Percentiles rank a stretch among this genome's conserved stretches.
phyloP scores from a whole-genome alignment of 2,113 vertebrate species.

The Aix galericulata region DNA sequence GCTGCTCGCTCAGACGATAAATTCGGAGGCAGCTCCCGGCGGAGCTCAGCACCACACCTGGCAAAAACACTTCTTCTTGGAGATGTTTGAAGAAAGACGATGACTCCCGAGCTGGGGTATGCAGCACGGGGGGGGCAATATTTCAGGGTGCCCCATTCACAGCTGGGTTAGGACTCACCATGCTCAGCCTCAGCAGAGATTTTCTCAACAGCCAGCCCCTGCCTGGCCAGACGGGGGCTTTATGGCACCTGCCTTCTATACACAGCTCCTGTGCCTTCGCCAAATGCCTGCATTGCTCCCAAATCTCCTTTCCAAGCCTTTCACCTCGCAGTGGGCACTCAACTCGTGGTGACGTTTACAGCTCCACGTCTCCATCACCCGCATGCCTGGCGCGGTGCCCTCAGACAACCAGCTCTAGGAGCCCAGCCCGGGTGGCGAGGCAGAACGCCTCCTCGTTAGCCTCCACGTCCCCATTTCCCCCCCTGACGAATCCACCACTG shows the following conservation, averaged over 20 bases:
- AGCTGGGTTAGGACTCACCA: not conserved
- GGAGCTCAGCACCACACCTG: rapidly evolving
- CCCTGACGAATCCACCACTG: not conserved
- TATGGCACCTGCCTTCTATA: too few species aligned
- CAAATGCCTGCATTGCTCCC: rapidly evolving
- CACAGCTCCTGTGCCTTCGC: rapidly evolving
- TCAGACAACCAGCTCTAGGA: not conserved
- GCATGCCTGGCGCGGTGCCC: rapidly evolving
- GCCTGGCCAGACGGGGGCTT: rapidly evolving
- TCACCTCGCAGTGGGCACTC: not conserved
- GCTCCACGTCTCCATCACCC: not conserved
- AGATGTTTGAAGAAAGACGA: not conserved
- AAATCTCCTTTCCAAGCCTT: not conserved
- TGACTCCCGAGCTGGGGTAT: rapidly evolving
- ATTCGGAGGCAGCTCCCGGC: not conserved
- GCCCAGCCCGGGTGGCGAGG: not conserved
- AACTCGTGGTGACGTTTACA: not conserved
- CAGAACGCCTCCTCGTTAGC: not conserved
- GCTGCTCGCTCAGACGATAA: rapidly evolving
- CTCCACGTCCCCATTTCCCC: not conserved
- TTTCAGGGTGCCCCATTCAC: not conserved
- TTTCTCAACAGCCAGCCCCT: not conserved
- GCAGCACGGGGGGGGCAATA: not conserved
- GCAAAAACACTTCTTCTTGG: not conserved
- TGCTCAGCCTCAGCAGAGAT: not conserved